These are phyloP conservation scores for Physocephala rufipes DNA, from an alignment of 2,888 invertebrate genomes.

Conservation along the genomic window DNA sequence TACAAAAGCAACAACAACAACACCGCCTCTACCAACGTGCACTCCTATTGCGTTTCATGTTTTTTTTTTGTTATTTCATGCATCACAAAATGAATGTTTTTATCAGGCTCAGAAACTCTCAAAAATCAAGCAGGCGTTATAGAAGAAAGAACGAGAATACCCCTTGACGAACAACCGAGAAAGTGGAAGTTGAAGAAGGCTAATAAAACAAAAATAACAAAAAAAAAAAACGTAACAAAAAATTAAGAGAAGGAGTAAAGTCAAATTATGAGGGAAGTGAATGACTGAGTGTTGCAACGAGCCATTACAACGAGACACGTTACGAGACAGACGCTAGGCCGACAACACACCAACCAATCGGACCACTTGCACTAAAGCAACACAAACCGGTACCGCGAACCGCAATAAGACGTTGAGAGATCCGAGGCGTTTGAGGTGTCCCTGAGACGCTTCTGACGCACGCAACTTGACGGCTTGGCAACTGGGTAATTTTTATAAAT, in stretches of 20 bases:
- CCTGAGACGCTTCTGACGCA: background rate
- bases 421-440: background rate
- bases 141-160: background rate
- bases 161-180: too few relatives aligned
- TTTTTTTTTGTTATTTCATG: slow-evolving; percentile 32
- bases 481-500: background rate
- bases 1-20: slow-evolving; percentile 11
- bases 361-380: slow-evolving; percentile 31
- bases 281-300: slow-evolving; percentile 23
- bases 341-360: slow-evolving; percentile 30
- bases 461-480: background rate
- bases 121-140: slow-evolving; percentile 2
- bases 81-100: slow-evolving; percentile 40
- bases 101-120: slow-evolving; percentile 24
- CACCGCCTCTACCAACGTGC: background rate
- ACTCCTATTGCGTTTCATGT: slow-evolving; percentile 6
- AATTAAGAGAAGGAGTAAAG: background rate
- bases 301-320: slow-evolving; percentile 26
- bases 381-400: slow-evolving; percentile 19
- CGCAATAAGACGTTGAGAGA: slow-evolving; percentile 27
- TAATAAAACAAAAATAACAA: background rate
- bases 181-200: background rate
- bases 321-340: slow-evolving; percentile 21
- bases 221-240: too few relatives aligned
- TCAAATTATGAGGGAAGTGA: slow-evolving; percentile 14